phyloP scores from a whole-genome alignment of 2,888 invertebrate genomes.

The Osedax frankpressi region DNA sequence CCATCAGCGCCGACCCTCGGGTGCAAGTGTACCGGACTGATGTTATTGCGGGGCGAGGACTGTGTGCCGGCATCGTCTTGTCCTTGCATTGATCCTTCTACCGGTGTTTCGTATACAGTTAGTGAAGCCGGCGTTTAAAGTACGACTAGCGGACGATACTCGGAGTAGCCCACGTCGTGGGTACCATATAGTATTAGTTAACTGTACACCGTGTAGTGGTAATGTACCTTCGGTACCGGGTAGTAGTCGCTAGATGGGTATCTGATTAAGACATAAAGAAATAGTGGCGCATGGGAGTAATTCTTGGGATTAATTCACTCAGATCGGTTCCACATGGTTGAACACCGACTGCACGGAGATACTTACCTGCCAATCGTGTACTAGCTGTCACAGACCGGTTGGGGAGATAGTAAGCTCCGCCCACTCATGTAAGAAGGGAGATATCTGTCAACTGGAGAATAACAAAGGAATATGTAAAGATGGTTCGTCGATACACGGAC shows the following conservation, averaged over 20 bases:
- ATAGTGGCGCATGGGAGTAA: too few species aligned
- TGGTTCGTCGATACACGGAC: too few species aligned
- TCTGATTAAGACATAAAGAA: too few species aligned
- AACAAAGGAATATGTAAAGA: too few species aligned
- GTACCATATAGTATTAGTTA: too few species aligned
- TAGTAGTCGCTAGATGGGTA: too few species aligned
- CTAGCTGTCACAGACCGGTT: not conserved
- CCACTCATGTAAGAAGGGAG: not conserved
- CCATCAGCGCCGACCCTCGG: not conserved
- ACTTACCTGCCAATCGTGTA: not conserved
- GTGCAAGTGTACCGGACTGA: not conserved
- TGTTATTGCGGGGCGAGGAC: not conserved
- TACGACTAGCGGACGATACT: too few species aligned
- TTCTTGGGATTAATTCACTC: too few species aligned
- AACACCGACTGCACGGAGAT: not conserved
- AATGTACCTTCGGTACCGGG: too few species aligned
- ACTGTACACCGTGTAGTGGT: too few species aligned
- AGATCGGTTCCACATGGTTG: slow-evolving; percentile 5
- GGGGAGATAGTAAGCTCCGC: not conserved
- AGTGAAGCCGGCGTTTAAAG: not conserved
- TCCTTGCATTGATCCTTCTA: not conserved
- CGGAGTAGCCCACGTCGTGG: too few species aligned
- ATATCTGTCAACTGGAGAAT: not conserved
- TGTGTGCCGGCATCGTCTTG: slow-evolving; percentile 6
- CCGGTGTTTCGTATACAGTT: not conserved